A percentile compares a stretch with the other conserved stretches of the same genome.
These are phyloP conservation scores for Labia minor DNA, from an alignment of 2,888 invertebrate species.

Conservation along the genomic window DNA sequence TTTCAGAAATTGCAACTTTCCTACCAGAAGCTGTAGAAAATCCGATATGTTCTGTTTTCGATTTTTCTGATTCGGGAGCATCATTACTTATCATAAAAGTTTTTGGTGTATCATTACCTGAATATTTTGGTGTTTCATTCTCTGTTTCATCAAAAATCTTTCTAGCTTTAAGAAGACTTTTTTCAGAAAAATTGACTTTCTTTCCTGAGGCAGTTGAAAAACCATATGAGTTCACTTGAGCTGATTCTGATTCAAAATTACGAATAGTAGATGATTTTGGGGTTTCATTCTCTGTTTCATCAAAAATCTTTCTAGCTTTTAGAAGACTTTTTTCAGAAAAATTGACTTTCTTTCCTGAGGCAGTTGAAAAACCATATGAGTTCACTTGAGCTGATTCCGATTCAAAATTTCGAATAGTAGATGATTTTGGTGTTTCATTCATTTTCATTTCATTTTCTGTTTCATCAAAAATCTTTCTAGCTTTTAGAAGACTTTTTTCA, in stretches of 20 bases:
- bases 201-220: slow-evolving; percentile 36
- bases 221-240: slow-evolving; percentile 29
- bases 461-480: slow-evolving; percentile 34
- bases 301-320: slow-evolving; percentile 33
- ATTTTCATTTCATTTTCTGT: slow-evolving; percentile 26
- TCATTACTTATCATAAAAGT: too few relatives aligned
- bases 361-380: not conserved
- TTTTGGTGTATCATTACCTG: not conserved
- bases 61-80: too few relatives aligned
- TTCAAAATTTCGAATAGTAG: not conserved
- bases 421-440: slow-evolving; percentile 19
- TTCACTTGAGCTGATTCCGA: not conserved
- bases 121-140: not conserved
- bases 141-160: slow-evolving; percentile 31
- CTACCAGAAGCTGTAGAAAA: slow-evolving; percentile 25
- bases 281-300: slow-evolving; percentile 27
- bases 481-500: slow-evolving; percentile 34
- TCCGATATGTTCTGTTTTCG: slow-evolving; percentile 18
- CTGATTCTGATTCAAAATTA: slow-evolving; percentile 32
- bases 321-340: slow-evolving; percentile 33
- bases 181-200: slow-evolving; percentile 33
- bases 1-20: slow-evolving; percentile 14
- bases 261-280: too few relatives aligned
- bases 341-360: slow-evolving; percentile 32
- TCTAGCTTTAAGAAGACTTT: slow-evolving; percentile 31